Conservation (phyloP, 2,113 vertebrate genomes). For the Panthera tigris region DNA sequence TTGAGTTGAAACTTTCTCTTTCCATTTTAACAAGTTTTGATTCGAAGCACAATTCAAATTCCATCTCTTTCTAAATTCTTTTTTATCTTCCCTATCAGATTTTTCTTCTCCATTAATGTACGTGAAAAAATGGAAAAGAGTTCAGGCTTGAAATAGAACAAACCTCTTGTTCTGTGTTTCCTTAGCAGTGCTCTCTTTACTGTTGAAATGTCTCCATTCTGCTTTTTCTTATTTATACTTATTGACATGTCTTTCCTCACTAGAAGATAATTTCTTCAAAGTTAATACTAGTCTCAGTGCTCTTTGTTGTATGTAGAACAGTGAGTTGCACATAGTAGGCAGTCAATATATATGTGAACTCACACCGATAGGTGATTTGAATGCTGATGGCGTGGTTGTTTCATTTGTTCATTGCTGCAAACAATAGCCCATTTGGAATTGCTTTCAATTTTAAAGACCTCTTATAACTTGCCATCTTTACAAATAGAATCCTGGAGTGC, state of each 20-base stretch:
- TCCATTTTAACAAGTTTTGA: background rate
- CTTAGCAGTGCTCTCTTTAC: background rate
- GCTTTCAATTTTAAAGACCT: background rate
- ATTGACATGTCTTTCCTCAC: background rate
- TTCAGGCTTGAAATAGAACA: background rate
- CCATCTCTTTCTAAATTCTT: background rate
- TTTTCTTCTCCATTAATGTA: background rate
- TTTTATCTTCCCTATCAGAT: background rate
- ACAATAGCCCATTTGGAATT: background rate
- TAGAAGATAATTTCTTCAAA: background rate
- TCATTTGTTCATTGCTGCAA: background rate
- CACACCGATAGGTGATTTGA: slow-evolving; percentile 4
- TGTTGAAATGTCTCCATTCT: background rate
- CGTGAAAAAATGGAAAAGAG: background rate
- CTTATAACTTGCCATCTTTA: slow-evolving; percentile 24
- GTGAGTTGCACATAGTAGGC: background rate
- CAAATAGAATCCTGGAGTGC: background rate
- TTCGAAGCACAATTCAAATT: background rate
- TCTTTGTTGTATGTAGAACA: background rate
- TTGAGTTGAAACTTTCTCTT: background rate
- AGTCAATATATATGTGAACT: background rate
- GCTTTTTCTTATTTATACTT: background rate
- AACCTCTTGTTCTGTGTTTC: background rate
- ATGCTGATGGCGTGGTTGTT: background rate
- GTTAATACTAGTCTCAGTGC: background rate